Evolutionary conservation across 2,888 invertebrate species (phyloP).

Genomic region (Escarpia spicata): DNA sequence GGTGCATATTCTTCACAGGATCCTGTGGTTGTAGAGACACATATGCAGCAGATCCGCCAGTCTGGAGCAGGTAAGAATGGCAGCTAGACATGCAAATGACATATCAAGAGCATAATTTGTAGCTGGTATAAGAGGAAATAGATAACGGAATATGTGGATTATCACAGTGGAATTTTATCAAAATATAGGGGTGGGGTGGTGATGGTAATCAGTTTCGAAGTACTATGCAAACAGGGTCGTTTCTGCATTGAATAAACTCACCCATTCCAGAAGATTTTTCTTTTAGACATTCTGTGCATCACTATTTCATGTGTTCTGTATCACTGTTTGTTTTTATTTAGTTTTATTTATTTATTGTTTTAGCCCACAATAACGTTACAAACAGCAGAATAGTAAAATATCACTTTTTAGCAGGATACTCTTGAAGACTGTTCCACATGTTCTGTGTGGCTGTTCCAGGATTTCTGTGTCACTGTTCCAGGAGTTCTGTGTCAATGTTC

Average conservation of each 20-base stretch:
- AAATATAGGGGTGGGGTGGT: background rate
- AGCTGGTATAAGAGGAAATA: background rate
- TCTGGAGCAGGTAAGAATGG: constrained; percentile 68
- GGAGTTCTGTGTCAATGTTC: background rate
- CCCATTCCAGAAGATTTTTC: background rate
- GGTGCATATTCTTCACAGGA: constrained; percentile 71
- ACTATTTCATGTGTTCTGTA: background rate
- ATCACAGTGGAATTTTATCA: background rate
- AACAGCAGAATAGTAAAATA: no score
- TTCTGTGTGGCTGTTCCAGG: constrained; percentile 55
- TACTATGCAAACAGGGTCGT: background rate
- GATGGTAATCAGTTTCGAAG: background rate
- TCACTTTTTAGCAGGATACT: background rate
- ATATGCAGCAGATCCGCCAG: constrained; percentile 72
- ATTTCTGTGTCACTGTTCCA: background rate
- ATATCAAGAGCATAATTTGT: constrained; percentile 14
- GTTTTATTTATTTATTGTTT: no score
- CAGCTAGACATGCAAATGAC: background rate
- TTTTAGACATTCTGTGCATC: background rate
- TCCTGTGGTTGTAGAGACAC: constrained; percentile 68
- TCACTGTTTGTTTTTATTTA: background rate
- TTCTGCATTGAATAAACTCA: background rate
- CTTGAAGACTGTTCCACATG: constrained; percentile 64
- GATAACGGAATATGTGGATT: background rate
- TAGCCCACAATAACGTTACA: no score